Conservation (phyloP, 2,888 invertebrate species). For the Nymphalis c-album region DNA sequence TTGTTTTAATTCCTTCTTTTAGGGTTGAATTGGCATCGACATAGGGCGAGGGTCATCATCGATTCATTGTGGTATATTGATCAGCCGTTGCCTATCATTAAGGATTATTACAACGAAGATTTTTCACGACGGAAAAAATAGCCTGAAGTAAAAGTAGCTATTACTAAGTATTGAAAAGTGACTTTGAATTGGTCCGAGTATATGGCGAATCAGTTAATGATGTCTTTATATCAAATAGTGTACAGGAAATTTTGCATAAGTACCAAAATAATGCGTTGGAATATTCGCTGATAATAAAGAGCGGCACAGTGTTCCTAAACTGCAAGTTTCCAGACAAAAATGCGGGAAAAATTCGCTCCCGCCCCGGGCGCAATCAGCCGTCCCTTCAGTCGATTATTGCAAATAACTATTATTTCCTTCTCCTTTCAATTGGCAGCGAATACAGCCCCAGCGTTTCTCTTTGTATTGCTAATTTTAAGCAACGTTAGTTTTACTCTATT, state of each 20-base stretch:
- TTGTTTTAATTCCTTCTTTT: conserved; percentile 75
- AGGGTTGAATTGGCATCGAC: conserved; percentile 62
- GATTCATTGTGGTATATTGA: conserved; percentile 25
- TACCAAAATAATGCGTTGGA: not conserved
- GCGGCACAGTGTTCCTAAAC: conserved; percentile 38
- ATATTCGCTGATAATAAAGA: not conserved
- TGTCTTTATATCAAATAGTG: not conserved
- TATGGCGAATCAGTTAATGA: not conserved
- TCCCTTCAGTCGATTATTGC: conserved; percentile 77
- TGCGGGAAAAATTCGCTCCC: conserved; percentile 58
- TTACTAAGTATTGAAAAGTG: not conserved
- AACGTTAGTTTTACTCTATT: conserved; percentile 65
- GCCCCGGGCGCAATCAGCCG: conserved; percentile 77
- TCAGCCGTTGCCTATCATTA: not conserved
- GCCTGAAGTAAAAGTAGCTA: not conserved
- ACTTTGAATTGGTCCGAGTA: not conserved
- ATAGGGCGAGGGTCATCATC: conserved; percentile 38
- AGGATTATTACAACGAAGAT: not conserved
- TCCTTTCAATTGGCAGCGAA: conserved; percentile 71
- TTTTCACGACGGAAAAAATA: not conserved
- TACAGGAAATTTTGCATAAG: not conserved
- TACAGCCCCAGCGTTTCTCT: conserved; percentile 53
- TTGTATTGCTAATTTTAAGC: conserved; percentile 71
- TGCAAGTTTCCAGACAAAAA: conserved; percentile 56
- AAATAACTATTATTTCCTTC: conserved; percentile 75